Evolutionary conservation across 1,140 invertebrate genomes (phyloP).

Genomic region (Brachionus asplanchnoidis): DNA sequence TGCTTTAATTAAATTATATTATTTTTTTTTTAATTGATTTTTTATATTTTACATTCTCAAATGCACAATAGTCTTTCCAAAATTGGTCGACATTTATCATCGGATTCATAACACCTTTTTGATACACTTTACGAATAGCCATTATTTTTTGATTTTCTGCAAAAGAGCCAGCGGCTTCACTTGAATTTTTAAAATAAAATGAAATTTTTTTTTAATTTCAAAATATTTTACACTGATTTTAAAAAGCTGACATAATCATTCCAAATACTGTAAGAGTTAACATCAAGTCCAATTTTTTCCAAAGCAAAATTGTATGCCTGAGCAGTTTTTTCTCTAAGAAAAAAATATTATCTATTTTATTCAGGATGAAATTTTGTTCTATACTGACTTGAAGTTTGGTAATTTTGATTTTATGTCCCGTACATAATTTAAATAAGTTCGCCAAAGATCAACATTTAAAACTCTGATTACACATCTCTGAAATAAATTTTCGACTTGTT

Average conservation of each 20-base stretch:
- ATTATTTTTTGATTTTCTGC: conserved; percentile 99
- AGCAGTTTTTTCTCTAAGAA: conserved; percentile 89
- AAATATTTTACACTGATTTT: conserved; percentile 71
- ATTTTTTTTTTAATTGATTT: too few species aligned
- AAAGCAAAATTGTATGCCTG: conserved; percentile 98
- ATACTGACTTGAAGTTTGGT: conserved; percentile 60
- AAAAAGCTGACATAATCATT: conserved; percentile 95
- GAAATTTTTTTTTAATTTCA: neutral
- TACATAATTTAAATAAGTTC: conserved; percentile 92
- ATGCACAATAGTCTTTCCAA: conserved; percentile 79
- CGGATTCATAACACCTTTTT: conserved; percentile 87
- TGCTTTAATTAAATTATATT: neutral
- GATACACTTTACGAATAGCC: conserved; percentile 90
- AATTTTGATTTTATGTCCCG: conserved; percentile 86
- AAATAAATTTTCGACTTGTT: conserved; percentile 64
- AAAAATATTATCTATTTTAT: neutral
- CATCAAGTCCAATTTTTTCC: conserved; percentile 97
- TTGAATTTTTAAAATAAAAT: conserved; percentile 44
- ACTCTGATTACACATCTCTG: conserved; percentile 95
- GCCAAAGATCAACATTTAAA: conserved; percentile 97
- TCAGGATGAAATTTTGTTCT: neutral
- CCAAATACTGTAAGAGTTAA: conserved; percentile 90
- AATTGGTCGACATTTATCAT: conserved; percentile 94
- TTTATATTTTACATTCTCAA: conserved; percentile 31
- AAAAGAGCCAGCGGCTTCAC: conserved; percentile 91